Base-by-base conservation (phyloP, 1,140 invertebrate genomes). In the Tachypleus tridentatus region DNA sequence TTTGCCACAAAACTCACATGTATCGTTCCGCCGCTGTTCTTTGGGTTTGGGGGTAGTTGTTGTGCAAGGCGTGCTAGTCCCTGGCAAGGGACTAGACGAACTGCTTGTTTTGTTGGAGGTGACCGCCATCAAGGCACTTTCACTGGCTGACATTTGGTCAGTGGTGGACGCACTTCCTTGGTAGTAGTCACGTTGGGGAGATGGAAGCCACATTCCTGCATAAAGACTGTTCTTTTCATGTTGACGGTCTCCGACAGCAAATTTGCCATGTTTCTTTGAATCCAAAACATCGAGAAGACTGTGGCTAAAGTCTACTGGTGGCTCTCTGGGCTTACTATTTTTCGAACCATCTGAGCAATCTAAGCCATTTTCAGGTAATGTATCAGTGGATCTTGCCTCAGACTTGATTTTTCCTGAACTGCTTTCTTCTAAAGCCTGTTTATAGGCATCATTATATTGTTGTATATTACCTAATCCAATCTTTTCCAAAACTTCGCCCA, bases 1-100 rank as follows among this genome's bases (percentile, higher is more conserved):
- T 79, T 98, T 99, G 4, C 95, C 96, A 77, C 95, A 98, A 77
- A 83, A 98, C 74, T 99, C 95, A 77, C 95, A 98, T 0, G 94
- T 98, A 75, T 98, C 95, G 77, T 97, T 98, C 3, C 95, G 82
- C 58, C 87, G 82, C n/a, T 81, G 83, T 72, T 94, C 89, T 72
- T 91, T 89, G 49, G 90, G 73, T 49, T 89, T 75, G 50, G 48
- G 69, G 69, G 65, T 60, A 51, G 10, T 77, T 77, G 3, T 80
- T 74, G 1, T 79, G 49, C 57, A 60, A 4, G 10, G 51, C 4
- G 51, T 52, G 29, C 63, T 62, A n/a, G 63, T 58, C 4, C 63
- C 63, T 4, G 66, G 64, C 3, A 58, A 58, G 29, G 29, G 29
- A 29, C 29, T 29, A 29, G 29, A 29, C 29, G 29, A 29, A 29